Evolutionary conservation across 2,113 vertebrate species (phyloP), one percentile per base, ranked within the genome.

Genomic region (Prionailurus bengalensis): DNA sequence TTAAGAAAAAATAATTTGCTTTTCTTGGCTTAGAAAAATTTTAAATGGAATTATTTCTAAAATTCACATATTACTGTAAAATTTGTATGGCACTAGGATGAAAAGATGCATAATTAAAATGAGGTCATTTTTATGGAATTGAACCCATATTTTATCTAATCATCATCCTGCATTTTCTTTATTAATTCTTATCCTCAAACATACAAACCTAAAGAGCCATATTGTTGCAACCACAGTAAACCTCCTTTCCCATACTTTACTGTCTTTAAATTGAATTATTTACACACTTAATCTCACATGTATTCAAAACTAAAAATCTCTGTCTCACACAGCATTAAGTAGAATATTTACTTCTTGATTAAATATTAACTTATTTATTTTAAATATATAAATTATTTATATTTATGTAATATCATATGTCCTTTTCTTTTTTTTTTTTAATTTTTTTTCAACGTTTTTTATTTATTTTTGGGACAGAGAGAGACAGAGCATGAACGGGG

Each of bases 1-100:
- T 95, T 95, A 79, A 94, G 84, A 91, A 95, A 97, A 97, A 97
- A 81, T 94, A 95, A 97, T 97, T 96, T 95, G 84, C 61, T 97
- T 94, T 93, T 53, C 68, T 97, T 97, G 98, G 93, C 97, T 97
- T 93, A 83, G 68, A 93, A 87, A 74, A 89, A 53, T 80, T 94
- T 96, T 96, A 70, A 98, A 89, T 96, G 66, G 27, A 45, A 95
- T 91, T 92, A 88, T 94, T 97, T 97, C 85, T 93, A 55, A 97
- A 97, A 82, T 45, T 84, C 48, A 97, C 17, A 80, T 92, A 94
- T 94, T 95, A 83, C 33, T 85, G n/a, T 89, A 86, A 95, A 92
- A 94, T 84, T 42, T 42, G 76, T 79, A 96, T 82, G 81, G 45
- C 36, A 85, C 17, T 93, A 89, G 29, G 71, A 66, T 82, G 55